Conservation (phyloP, 1,140 invertebrate genomes). For the Euborellia annulipes region DNA sequence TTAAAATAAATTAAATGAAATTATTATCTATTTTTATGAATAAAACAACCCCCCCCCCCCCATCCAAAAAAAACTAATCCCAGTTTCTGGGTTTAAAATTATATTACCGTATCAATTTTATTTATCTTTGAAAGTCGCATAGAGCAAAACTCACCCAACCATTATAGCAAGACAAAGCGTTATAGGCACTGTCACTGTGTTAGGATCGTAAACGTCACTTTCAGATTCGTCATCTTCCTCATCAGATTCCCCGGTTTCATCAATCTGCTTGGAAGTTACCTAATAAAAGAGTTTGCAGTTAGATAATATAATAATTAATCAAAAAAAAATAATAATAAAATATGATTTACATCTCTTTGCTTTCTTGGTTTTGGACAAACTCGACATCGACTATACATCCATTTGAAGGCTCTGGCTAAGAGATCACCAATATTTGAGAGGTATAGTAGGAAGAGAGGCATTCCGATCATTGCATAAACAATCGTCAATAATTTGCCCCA, state of each 20-base stretch:
- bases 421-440: slow-evolving; percentile 93
- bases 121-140: no score
- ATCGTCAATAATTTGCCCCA: slow-evolving; percentile 91
- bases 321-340: no score
- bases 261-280: no score
- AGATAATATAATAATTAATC: no score
- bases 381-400: slow-evolving; percentile 77
- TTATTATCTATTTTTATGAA: no score
- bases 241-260: neutral
- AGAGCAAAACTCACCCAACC: slow-evolving; percentile 54
- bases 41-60: no score
- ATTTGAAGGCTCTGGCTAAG: slow-evolving; percentile 90
- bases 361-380: slow-evolving; percentile 46
- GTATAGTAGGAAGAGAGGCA: slow-evolving; percentile 87
- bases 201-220: slow-evolving; percentile 42
- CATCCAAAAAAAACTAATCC: no score
- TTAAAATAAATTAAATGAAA: no score
- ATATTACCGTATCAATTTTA: no score
- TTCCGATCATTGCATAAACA: slow-evolving; percentile 88
- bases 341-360: no score
- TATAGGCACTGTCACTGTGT: slow-evolving; percentile 60
- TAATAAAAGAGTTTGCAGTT: no score
- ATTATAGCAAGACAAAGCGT: slow-evolving; percentile 64
- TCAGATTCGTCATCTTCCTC: slow-evolving; percentile 19
- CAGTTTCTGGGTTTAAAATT: no score